These are phyloP conservation scores for Dermolepida albohirtum DNA, from an alignment of 2,888 invertebrate species.

Conservation along the genomic window DNA sequence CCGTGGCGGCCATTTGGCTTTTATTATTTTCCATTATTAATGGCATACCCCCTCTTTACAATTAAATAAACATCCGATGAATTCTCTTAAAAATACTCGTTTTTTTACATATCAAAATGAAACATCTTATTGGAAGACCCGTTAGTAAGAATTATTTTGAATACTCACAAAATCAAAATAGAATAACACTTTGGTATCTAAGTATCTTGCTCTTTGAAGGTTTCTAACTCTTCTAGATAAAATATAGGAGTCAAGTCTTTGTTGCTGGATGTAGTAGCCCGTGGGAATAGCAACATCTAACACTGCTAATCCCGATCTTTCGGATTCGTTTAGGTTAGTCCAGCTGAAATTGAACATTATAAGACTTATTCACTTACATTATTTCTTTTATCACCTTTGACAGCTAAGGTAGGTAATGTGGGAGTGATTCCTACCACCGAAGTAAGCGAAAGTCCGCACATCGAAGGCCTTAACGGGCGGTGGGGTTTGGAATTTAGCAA, in stretches of 20 bases:
- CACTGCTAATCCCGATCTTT: constrained; percentile 88
- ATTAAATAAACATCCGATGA: too few species aligned
- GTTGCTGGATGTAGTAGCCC: constrained; percentile 92
- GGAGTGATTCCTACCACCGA: constrained; percentile 93
- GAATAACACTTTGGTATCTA: constrained; percentile 86
- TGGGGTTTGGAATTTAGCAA: constrained; percentile 82
- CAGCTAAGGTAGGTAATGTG: constrained; percentile 89
- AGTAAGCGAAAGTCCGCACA: constrained; percentile 78
- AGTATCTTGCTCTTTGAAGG: constrained; percentile 86
- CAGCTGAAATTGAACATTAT: constrained; percentile 70
- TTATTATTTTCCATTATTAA: too few species aligned
- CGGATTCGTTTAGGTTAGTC: constrained; percentile 81
- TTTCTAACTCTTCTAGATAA: constrained; percentile 81
- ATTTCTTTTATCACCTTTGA: constrained; percentile 75
- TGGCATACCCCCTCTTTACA: too few species aligned
- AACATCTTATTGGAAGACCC: too few species aligned
- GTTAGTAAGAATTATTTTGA: not conserved
- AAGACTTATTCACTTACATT: not conserved
- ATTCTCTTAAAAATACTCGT: too few species aligned
- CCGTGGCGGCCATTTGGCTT: too few species aligned
- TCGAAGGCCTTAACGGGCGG: constrained; percentile 87
- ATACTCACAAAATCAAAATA: constrained; percentile 92
- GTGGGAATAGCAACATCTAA: constrained; percentile 89
- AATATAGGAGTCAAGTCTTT: constrained; percentile 88
- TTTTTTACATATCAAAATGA: too few species aligned